A percentile compares a stretch with the other conserved stretches of the same genome.
phyloP scores from a whole-genome alignment of 2,888 invertebrate genomes.

The Auanema freiburgensis region DNA sequence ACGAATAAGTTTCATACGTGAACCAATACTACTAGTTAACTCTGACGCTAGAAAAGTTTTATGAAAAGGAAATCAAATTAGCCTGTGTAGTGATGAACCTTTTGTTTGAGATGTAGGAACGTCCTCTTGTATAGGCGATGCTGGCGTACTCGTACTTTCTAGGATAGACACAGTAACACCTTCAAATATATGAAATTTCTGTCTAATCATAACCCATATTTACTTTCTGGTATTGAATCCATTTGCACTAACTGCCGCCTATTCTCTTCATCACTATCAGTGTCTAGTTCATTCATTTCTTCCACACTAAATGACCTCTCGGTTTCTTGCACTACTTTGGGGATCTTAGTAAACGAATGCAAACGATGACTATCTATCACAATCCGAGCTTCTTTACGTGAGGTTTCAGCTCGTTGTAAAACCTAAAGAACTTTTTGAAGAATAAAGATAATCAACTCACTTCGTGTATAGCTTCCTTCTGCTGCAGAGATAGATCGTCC shows the following conservation, averaged over 20 bases:
- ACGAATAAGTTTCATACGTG: constrained; percentile 18
- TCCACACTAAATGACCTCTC: not conserved
- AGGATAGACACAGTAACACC: not conserved
- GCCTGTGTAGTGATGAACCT: too few relatives aligned
- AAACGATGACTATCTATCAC: constrained; percentile 43
- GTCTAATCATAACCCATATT: constrained; percentile 9
- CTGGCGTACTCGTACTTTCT: not conserved
- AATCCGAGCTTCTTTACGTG: constrained; percentile 44
- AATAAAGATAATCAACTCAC: too few relatives aligned
- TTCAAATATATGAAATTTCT: not conserved
- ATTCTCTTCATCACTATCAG: not conserved
- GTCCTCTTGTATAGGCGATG: too few relatives aligned
- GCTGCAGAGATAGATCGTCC: too few relatives aligned
- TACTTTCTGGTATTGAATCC: constrained; percentile 60
- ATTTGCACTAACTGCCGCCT: constrained; percentile 43
- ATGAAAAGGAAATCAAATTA: not conserved
- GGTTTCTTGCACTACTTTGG: not conserved
- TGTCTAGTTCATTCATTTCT: not conserved
- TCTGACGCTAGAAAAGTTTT: not conserved
- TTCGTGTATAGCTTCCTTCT: too few relatives aligned
- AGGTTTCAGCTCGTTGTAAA: constrained; percentile 47
- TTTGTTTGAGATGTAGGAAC: too few relatives aligned
- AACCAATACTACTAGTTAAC: not conserved
- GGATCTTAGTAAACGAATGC: constrained; percentile 9
- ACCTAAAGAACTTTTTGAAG: constrained; percentile 28